Base-by-base conservation (phyloP, 2,113 vertebrate genomes). In the Petaurus breviceps region DNA sequence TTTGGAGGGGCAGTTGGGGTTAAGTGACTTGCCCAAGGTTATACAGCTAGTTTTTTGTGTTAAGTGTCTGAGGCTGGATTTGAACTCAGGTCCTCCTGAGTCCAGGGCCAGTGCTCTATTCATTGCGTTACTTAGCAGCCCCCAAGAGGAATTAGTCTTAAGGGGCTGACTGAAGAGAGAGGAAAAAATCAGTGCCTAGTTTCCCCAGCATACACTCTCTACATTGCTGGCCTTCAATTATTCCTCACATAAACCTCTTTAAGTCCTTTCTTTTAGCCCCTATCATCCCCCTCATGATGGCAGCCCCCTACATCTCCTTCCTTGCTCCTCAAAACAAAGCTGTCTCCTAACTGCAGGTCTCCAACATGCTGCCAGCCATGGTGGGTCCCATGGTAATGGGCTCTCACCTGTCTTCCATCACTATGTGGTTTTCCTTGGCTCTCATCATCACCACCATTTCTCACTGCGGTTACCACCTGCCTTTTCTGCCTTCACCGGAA, bases 401-500 rank as follows among this genome's bases (percentile, higher is more conserved):
- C 46, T 99, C 99, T 37, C 99, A 99, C 1, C 26, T 99, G 23
- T 92, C 98, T 95, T 99, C 99, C 90, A 98, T 99, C 50, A 92
- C 95, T n/a, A 57, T 97, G 12, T 99, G 99, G 99, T 99, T 99
- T 95, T 99, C 98, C 92, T 43, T 99, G 68, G 99, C 98, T 47
- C 97, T 99, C 90, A 0, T 99, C 96, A 97, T 97, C 94, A 99
- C 99, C 47, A 99, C 98, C 92, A 98, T 99, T 97, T 99, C 99
- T 0, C 99, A 99, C 98, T 99, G 99, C 0, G 99, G 99, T 11
- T 99, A 99, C 98, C 99, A 99, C 98, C 98, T 99, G 47, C 99
- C 99, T 91, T 98, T 99, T 95, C 99, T 99, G 95, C 99, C 99
- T 0, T 99, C 99, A 0, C 99, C 99, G 0, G 99, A 99, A 97